Evolutionary conservation across 1,140 invertebrate genomes (phyloP).

Genomic region (Scaptomyza hsui): DNA sequence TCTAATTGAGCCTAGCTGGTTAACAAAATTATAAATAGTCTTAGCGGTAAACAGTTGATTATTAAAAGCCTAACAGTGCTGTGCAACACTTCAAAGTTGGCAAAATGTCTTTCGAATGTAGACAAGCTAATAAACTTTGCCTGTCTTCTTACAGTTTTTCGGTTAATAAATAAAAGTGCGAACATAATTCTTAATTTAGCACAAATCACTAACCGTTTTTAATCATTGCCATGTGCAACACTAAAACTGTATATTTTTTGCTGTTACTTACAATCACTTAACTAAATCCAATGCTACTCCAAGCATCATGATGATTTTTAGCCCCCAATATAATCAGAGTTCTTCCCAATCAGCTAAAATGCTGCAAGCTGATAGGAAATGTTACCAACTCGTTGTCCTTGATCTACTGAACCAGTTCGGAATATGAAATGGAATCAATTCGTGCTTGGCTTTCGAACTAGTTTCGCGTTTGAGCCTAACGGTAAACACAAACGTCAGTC

Average conservation of each 20-base stretch:
- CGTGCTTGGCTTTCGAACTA: slow-evolving; percentile 17
- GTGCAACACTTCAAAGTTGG: not conserved
- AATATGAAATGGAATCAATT: not conserved
- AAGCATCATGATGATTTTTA: not conserved
- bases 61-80: not conserved
- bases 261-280: not conserved
- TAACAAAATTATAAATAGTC: too few relatives aligned
- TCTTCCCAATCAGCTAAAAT: not conserved
- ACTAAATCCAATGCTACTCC: not conserved
- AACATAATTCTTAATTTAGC: not conserved
- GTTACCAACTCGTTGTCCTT: slow-evolving; percentile 24
- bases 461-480: slow-evolving; percentile 18
- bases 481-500: slow-evolving; percentile 16
- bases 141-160: not conserved
- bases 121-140: not conserved
- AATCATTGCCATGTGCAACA: too few relatives aligned
- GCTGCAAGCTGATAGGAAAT: not conserved
- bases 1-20: not conserved
- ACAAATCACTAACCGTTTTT: not conserved
- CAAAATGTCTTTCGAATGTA: not conserved
- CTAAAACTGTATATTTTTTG: too few relatives aligned
- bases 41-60: not conserved
- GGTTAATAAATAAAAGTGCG: not conserved
- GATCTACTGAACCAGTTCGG: slow-evolving; percentile 24
- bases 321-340: not conserved